Conservation (phyloP, 2,888 invertebrate genomes). For the Sinhomidia bicolor region DNA sequence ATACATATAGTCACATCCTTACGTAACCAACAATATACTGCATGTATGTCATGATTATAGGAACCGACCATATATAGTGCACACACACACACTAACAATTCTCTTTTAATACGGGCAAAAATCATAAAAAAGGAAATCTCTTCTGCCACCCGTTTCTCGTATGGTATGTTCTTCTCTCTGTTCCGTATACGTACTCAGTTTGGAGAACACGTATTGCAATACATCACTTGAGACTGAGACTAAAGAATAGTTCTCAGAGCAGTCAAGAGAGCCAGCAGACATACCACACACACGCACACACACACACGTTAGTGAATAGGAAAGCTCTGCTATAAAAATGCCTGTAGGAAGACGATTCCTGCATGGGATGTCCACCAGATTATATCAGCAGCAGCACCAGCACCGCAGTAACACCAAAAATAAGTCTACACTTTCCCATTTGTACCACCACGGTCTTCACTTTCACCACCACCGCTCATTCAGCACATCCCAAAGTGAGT, state of each 20-base stretch:
- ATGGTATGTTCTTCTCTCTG: too few species aligned
- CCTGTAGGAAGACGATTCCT: constrained; percentile 48
- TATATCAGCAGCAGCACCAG: constrained; percentile 42
- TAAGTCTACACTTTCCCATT: constrained; percentile 22
- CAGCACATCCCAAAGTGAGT: constrained; percentile 38
- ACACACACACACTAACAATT: background rate
- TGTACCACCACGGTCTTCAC: constrained; percentile 33
- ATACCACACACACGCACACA: background rate
- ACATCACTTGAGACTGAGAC: constrained; percentile 52
- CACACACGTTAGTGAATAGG: background rate
- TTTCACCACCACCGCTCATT: background rate
- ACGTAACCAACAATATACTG: background rate
- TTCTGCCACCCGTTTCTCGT: constrained; percentile 1
- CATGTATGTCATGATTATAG: background rate
- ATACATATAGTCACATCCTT: background rate
- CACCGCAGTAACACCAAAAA: constrained; percentile 12
- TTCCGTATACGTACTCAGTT: background rate
- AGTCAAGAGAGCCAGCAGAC: background rate
- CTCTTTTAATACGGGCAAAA: background rate
- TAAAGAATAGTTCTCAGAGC: background rate
- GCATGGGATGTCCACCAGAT: constrained; percentile 49
- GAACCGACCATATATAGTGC: background rate
- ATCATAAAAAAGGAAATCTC: background rate
- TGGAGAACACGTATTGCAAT: constrained; percentile 32
- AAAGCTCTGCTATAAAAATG: constrained; percentile 43